Evolutionary conservation across 2,113 vertebrate species (phyloP).

Genomic region (Cochlearius cochlearius): DNA sequence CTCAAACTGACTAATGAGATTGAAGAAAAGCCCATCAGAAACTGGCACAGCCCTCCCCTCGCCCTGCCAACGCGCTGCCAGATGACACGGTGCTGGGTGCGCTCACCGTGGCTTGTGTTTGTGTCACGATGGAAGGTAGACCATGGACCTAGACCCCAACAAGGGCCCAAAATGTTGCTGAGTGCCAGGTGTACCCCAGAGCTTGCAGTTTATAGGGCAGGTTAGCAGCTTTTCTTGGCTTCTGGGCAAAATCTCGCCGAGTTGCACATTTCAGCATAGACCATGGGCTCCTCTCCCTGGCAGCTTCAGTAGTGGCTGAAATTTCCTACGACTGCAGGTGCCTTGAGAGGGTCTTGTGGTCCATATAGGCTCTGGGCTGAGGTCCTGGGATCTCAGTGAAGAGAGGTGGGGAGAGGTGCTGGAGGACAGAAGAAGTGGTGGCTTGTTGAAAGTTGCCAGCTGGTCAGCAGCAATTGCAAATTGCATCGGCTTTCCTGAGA

Average conservation of each 20-base stretch:
- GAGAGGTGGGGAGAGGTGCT: neutral
- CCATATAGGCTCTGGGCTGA: neutral
- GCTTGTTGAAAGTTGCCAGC: neutral
- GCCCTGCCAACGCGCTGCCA: neutral
- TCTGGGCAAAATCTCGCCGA: neutral
- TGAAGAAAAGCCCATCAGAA: conserved; percentile 46
- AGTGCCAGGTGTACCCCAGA: neutral
- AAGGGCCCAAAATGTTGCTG: neutral
- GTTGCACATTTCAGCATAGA: neutral
- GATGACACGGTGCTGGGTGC: neutral
- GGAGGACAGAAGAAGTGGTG: neutral
- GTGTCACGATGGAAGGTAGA: neutral
- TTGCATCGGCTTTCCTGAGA: accelerated
- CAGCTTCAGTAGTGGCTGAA: neutral
- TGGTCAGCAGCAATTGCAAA: neutral
- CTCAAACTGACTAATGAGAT: conserved; percentile 53
- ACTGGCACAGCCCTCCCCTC: neutral
- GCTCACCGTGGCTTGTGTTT: neutral
- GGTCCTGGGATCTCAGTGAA: neutral
- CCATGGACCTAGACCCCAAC: neutral
- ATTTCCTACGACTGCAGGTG: neutral
- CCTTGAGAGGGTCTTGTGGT: neutral
- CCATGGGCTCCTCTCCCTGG: neutral
- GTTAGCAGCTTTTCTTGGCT: neutral
- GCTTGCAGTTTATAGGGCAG: neutral